A percentile compares a stretch with the other conserved stretches of the same genome.
phyloP scores from a whole-genome alignment of 2,888 invertebrate species.

The Sinotaia quadrata region DNA sequence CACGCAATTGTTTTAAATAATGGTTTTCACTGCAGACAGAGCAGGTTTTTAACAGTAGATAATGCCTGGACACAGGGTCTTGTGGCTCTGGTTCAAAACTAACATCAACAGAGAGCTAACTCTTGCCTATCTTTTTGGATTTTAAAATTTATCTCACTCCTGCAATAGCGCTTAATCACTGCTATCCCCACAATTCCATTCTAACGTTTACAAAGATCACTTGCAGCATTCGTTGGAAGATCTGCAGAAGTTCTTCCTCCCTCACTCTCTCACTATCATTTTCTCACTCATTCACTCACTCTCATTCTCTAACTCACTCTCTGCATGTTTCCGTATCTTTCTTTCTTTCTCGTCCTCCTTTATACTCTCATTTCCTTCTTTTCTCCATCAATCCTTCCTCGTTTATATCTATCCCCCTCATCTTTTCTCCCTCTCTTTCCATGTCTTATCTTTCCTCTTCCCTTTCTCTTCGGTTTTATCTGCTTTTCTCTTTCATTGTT shows the following conservation, averaged over 20 bases:
- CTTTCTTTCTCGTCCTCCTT: not conserved
- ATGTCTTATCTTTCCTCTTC: not conserved
- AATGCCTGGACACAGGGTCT: no score
- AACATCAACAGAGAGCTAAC: no score
- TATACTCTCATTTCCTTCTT: not conserved
- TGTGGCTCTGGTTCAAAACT: no score
- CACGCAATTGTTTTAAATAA: no score
- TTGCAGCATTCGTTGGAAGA: no score
- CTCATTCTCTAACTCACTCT: not conserved
- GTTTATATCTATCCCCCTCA: not conserved
- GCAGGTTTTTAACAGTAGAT: no score
- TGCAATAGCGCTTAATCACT: no score
- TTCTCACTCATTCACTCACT: not conserved
- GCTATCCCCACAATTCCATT: no score
- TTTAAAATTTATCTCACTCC: no score
- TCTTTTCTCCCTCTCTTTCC: not conserved
- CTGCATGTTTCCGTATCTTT: not conserved
- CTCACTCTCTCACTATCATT: not conserved
- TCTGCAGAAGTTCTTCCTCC: not conserved
- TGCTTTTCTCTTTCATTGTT: not conserved
- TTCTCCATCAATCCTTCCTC: not conserved
- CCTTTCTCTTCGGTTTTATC: not conserved
- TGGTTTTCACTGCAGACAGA: no score
- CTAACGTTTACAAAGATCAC: no score
- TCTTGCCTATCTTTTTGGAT: no score